Base-by-base conservation (phyloP, 2,113 vertebrate species). In the Ctenodactylus gundi region DNA sequence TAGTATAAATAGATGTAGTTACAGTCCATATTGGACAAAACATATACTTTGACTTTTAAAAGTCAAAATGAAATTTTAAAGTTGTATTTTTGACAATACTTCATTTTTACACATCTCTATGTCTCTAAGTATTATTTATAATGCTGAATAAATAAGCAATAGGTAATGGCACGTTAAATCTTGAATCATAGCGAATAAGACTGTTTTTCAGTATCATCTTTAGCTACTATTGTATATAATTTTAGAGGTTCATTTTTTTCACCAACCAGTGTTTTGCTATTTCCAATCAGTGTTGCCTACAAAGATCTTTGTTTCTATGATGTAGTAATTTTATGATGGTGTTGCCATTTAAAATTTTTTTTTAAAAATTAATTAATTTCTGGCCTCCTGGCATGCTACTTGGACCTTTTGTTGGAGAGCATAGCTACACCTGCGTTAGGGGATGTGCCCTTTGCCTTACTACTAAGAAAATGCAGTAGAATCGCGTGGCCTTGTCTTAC, bases 261-360 rank as follows among this genome's bases (percentile, higher is more conserved):
- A 98, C 98, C 97, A 95, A 58, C 96, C 80, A 98, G 98, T 98
- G 98, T 98, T 98, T 97, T 98, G 95, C 97, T 97, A 94, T 97
- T 96, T 97, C 97, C 96, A 58, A 91, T 98, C 98, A 98, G 98
- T 98, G 98, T 98, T 98, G 98, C 98, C 98, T 98, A 98, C 98
- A 95, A 98, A 98, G 96, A 97, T 96, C 97, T 98, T 91, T 95
- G 97, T 97, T 98, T 98, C 97, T 39, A 98, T 98, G 98, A 97
- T 51, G 97, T 98, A 98, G 96, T 96, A 96, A 98, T 97, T 97
- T 96, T 94, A 93, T 80, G 58, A 96, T 98, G 98, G 98, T 91
- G 55, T 98, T 98, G 96, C 96, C 98, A 96, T 98, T 98, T 97
- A 96, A 88, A 78, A n/a, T n/a, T n/a, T 94, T 95, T 96, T 95